Percentiles rank a stretch among this genome's conserved stretches.
Evolutionary conservation across 1,140 invertebrate genomes (phyloP).

Genomic region (Tenebrio molitor): DNA sequence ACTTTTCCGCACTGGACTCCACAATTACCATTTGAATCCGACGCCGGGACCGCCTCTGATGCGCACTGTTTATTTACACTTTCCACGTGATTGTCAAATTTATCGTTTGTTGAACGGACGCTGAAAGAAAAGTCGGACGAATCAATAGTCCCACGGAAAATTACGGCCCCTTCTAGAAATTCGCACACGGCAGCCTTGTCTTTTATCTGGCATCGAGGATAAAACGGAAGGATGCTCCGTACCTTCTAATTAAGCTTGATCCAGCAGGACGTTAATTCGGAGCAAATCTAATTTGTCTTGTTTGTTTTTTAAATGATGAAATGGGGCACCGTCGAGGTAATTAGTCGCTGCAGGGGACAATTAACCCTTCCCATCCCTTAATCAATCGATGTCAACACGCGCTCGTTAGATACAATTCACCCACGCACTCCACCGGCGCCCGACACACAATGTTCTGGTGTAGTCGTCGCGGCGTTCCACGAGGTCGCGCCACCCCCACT

Average conservation of each 20-base stretch:
- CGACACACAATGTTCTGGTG: conserved; percentile 21
- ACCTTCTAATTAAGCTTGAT: too few species aligned
- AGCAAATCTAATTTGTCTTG: too few species aligned
- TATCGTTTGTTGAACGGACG: conserved; percentile 5
- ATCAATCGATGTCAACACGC: conserved; percentile 11
- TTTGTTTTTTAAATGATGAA: too few species aligned
- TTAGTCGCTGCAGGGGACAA: neutral
- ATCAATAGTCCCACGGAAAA: too few species aligned
- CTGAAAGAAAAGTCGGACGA: too few species aligned
- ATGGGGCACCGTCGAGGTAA: neutral
- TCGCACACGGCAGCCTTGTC: too few species aligned
- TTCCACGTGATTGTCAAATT: conserved; percentile 35
- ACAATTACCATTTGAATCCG: conserved; percentile 8
- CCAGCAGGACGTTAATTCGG: too few species aligned
- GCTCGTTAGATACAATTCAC: neutral
- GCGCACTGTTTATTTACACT: conserved; percentile 37
- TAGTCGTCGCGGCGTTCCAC: conserved; percentile 42
- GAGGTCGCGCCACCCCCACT: conserved; percentile 38
- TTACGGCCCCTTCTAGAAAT: too few species aligned
- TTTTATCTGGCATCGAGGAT: too few species aligned
- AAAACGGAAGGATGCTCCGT: too few species aligned
- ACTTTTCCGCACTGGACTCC: neutral
- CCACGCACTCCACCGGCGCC: conserved; percentile 20
- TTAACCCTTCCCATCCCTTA: conserved; percentile 12
- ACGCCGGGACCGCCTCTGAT: neutral